These are phyloP conservation scores for Notarius quadriscutis DNA, from an alignment of 2,113 vertebrate genomes.

Conservation along the genomic window DNA sequence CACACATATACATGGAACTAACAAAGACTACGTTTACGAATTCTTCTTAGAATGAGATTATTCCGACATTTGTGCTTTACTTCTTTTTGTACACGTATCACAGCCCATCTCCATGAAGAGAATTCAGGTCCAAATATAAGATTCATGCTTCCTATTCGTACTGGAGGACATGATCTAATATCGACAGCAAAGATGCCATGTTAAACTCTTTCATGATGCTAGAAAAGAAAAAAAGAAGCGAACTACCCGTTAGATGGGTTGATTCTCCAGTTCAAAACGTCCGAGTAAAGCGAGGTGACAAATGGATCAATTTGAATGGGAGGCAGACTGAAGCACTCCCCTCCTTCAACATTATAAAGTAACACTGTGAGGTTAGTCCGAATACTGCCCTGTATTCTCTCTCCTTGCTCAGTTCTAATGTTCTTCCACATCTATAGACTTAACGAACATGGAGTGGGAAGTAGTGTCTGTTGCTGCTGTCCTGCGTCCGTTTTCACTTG, in stretches of 20 bases:
- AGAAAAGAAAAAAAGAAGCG: slow-evolving; percentile 7
- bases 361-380: slow-evolving; percentile 43
- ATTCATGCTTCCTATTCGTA: not conserved
- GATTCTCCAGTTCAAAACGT: slow-evolving; percentile 38
- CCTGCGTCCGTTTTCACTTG: slow-evolving; percentile 80
- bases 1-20: slow-evolving; percentile 68
- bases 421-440: slow-evolving; percentile 77
- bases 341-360: slow-evolving; percentile 21
- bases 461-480: slow-evolving; percentile 78
- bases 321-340: slow-evolving; percentile 48
- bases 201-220: slow-evolving; percentile 31
- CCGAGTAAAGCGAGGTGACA: slow-evolving; percentile 56
- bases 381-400: slow-evolving; percentile 70
- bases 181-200: slow-evolving; percentile 60
- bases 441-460: slow-evolving; percentile 82
- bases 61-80: slow-evolving; percentile 71
- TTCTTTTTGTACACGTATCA: slow-evolving; percentile 32
- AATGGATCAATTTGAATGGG: not conserved
- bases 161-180: slow-evolving; percentile 36
- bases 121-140: slow-evolving; percentile 5
- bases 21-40: slow-evolving; percentile 56
- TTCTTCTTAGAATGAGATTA: slow-evolving; percentile 59
- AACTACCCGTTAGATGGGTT: slow-evolving; percentile 24
- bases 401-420: slow-evolving; percentile 63
- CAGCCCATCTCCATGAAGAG: slow-evolving; percentile 12